Evolutionary conservation across 1,140 invertebrate genomes (phyloP), one percentile per base, ranked within the genome.

Genomic region (Anadara kagoshimensis): DNA sequence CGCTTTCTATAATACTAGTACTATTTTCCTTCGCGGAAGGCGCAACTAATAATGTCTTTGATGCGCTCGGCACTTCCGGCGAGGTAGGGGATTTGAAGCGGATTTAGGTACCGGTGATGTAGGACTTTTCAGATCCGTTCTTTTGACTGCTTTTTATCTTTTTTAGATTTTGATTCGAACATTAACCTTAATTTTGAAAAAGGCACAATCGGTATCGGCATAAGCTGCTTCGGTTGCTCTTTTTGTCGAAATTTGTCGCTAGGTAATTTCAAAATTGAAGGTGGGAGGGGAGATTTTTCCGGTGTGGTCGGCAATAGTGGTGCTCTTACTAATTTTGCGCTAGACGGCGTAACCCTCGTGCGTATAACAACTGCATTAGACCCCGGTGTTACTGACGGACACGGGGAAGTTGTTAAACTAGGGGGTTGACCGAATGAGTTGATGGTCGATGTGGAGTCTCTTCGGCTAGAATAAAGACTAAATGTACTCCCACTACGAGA

Each of bases 141-240:
- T 22, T 16, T 18, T 18, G 49, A 4, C 4, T 4, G 47, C 16
- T 36, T 65, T 62, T 26, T 41, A 20, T 61, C 49, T 43, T 63
- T 62, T 10, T 70, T 66, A n/a, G 76, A 61, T 59, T 80, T 85
- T 24, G 71, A 78, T 75, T 87, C 85, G 74, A 87, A 87, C 84
- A 85, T 87, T 65, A 83, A 82, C 18, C 85, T 70, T 20, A 87
- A 70, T 72, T 85, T 78, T 64, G 78, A 78, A 69, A 87, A 87
- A 64, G 85, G 84, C 62, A 87, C 83, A 64, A 87, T 85, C 16
- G 85, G 81, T 49, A 87, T 85, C 29, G 84, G 84, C 75, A 83
- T 85, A 11, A 87, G 70, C 47, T 71, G 70, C 78, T 83, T 83
- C 20, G 78, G 75, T 68, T 85, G 85, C 12, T 85, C 85, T 77